A percentile compares a stretch with the other conserved stretches of the same genome.
phyloP scores from a whole-genome alignment of 2,113 vertebrate species.

The Hippocampus mohnikei region DNA sequence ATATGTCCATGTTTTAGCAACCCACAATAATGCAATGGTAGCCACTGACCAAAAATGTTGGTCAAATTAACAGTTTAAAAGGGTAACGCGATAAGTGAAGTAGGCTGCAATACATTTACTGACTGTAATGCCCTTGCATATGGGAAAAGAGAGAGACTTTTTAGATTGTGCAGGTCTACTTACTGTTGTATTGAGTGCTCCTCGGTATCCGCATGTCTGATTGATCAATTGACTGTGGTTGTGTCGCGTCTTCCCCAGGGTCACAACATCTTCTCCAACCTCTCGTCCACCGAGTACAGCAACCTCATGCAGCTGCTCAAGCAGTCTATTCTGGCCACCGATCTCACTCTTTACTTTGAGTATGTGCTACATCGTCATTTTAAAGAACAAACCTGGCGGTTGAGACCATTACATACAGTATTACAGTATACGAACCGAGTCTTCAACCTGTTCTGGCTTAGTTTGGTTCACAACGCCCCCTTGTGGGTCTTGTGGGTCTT shows the following conservation, averaged over 20 bases:
- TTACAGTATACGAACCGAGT: neutral
- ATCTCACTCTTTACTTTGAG: slow-evolving; percentile 98
- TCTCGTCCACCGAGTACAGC: slow-evolving; percentile 94
- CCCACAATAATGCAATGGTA: no score
- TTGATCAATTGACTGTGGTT: neutral
- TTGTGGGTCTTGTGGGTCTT: slow-evolving; percentile 51
- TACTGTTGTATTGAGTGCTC: neutral
- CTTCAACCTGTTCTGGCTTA: slow-evolving; percentile 6
- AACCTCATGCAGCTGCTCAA: slow-evolving; percentile 99
- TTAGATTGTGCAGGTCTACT: no score
- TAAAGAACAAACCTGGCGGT: neutral
- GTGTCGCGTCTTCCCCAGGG: slow-evolving; percentile 73
- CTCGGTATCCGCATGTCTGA: neutral
- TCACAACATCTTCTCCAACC: slow-evolving; percentile 98
- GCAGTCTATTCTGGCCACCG: slow-evolving; percentile 96
- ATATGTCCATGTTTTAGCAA: no score
- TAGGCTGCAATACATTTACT: no score
- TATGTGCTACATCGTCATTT: slow-evolving; percentile 72
- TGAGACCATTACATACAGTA: neutral
- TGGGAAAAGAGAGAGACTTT: no score
- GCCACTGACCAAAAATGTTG: no score
- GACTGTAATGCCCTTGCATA: no score
- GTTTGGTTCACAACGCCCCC: slow-evolving; percentile 57
- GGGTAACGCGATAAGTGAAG: no score
- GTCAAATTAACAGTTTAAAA: no score